Evolutionary conservation across 37 sponge, comb jelly and placozoan genomes (phyloP), one percentile per base, ranked within the genome.

Genomic region (Axinella damicornis): DNA sequence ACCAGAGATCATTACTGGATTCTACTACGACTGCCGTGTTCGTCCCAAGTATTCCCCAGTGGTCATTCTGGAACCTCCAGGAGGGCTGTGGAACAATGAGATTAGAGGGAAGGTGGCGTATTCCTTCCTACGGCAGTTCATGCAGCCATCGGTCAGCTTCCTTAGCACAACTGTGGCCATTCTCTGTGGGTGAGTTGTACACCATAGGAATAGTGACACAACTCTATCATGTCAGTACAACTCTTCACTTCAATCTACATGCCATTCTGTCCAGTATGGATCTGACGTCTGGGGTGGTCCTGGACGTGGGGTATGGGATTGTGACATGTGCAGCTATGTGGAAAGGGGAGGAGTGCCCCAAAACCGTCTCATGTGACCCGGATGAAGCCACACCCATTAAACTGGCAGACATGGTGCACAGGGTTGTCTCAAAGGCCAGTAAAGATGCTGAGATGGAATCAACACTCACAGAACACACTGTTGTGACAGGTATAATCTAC

Each of bases 91-190:
- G 78, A 63, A 64, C 35, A 32, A 57, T 2, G 11, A 61, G 0
- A 64, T 78, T 36, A 21, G 65, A 61, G 37, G 65, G 22, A 16
- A 63, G 27, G 31, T 78, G 12, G 65, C 40, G 1, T 61, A 61
- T 37, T 33, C 41, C 15, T 78, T 78, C 62, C 25, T 78, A 28
- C 32, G 30, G 41, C 57, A 57, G 78, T 78, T 78, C 62, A 9
- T 14, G 28, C 37, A 63, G 25, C 65, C 65, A 27, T 62, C 65
- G 2, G 65, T 78, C 46, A 39, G 40, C 38, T 78, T 64, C 41
- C 27, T 78, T 17, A 78, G 78, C 30, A 63, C 78, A 36, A 64
- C 78, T 27, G 78, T 78, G 37, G 78, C 78, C 41, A 63, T 58
- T 39, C 61, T 78, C 1, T 61, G 65, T 37, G 65, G 78, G 78